Evolutionary conservation across 2,113 vertebrate genomes (phyloP), one percentile per base, ranked within the genome.

Genomic region (Deroptyus accipitrinus): DNA sequence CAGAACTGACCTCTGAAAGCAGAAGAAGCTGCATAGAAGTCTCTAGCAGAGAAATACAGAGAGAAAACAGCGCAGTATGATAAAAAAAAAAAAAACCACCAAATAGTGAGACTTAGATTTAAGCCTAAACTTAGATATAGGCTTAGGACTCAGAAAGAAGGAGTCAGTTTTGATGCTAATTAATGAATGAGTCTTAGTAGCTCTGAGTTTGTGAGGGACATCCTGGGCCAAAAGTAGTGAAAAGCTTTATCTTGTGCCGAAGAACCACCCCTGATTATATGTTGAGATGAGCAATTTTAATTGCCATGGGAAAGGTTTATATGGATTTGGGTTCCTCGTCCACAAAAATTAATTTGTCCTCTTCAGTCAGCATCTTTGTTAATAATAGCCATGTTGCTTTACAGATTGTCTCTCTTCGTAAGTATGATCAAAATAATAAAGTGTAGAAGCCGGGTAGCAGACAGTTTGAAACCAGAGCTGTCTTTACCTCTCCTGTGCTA

Each of bases 1-100:
- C n/a, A 64, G 72, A 94, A 28, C 17, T 70, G 49, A 46, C 42
- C 41, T 69, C 83, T 41, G 39, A 22, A 0, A 5, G 33, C n/a
- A 54, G 67, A 18, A 73, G n/a, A 9, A 68, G 35, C 15, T 31
- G 14, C n/a, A 33, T 1, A 33, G 42, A 17, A 17, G 6, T 59
- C 24, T 75, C n/a, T 46, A 20, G 17, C 22, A 66, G 79, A 44
- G 42, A 63, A 10, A 86, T 4, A 70, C 11, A 17, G 37, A 31
- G 33, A 80, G 42, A 85, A 87, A 80, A 70, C 9, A 19, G 7
- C 7, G 10, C 0, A 0, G 33, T 55, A 10, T 86, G 46, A 39
- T 81, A 62, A 13, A 55, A n/a, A 74, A 62, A 17, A 13, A 55
- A 74, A 59, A 9, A 14, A 2, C 7, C 52, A 23, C 44, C 48